Conservation (phyloP, 1,140 invertebrate genomes). For the Drosophila ambigua region DNA sequence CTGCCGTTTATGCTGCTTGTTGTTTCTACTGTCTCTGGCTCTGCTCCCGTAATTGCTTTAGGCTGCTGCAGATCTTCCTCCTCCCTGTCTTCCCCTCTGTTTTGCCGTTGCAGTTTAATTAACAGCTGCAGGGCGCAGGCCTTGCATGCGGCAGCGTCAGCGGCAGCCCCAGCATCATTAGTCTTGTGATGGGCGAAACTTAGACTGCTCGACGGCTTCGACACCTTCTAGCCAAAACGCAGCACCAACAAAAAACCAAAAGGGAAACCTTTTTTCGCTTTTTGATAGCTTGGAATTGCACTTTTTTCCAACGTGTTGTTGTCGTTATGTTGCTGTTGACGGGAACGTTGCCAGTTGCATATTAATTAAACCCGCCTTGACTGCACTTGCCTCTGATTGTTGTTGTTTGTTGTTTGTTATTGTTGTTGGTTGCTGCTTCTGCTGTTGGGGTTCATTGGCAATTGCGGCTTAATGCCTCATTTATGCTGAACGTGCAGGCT, state of each 20-base stretch:
- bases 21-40: slow-evolving; percentile 1
- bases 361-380: slow-evolving; percentile 79
- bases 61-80: no score
- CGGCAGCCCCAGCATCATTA: slow-evolving; percentile 56
- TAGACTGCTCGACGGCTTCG: slow-evolving; percentile 47
- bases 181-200: slow-evolving; percentile 61
- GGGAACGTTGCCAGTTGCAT: slow-evolving; percentile 71
- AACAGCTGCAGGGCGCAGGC: slow-evolving; percentile 67
- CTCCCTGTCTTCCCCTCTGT: slow-evolving; percentile 4
- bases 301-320: slow-evolving; percentile 42
- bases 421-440: slow-evolving; percentile 25
- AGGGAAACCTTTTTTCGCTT: slow-evolving; percentile 17
- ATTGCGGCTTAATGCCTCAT: slow-evolving; percentile 28
- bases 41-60: no score
- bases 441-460: slow-evolving; percentile 30
- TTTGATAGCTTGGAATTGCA: slow-evolving; percentile 60
- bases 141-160: slow-evolving; percentile 26
- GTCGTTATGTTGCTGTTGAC: slow-evolving; percentile 41
- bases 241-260: no score
- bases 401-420: slow-evolving; percentile 43
- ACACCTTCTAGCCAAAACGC: slow-evolving; percentile 40
- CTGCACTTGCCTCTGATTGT: slow-evolving; percentile 58
- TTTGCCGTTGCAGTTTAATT: slow-evolving; percentile 54
- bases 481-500: slow-evolving; percentile 67
- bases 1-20: slow-evolving; percentile 16